Base-by-base conservation (phyloP, 2,888 invertebrate genomes). In the Drepanosiphum platanoidis region DNA sequence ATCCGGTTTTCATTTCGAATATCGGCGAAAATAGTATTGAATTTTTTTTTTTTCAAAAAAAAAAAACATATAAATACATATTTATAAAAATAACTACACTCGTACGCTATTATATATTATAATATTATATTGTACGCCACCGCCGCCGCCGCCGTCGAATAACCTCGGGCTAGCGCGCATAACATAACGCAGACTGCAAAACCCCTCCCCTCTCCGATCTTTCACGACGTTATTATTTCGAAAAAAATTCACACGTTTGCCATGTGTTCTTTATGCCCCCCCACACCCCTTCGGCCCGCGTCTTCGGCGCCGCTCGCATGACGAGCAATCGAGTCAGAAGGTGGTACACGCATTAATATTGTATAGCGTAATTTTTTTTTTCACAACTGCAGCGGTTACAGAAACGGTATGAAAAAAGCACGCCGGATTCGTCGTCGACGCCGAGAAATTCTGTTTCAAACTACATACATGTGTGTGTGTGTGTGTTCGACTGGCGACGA, bases 241-340 rank as follows among this genome's bases (percentile, higher is more conserved):
- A 77, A 18, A 77, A 18, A 77, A 18, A 77, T 39, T 39, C 61
- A 27, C 61, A 39, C 61, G 36, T 61, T 61, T 61, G 18, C 77
- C 39, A 13, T 75, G n/a, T 18, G 34, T 9, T 61, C 61, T n/a
- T 22, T 61, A 61, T 8, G 22, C 58, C 22, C 27, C 8, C 61
- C 9, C 9, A 2, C 13, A n/a, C 61, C 61, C 2, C 18, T 9
- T 3, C 13, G 13, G 22, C n/a, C 15, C 22, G 58, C 39, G 22
- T 46, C 27, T 1, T 3, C 15, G 13, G 11, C 15, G 46, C 46
- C 22, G 61, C n/a, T 61, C 61, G 61, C n/a, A 61, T 27, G n/a
- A 58, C 18, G n/a, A 58, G n/a, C 27, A 9, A 61, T 61, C 27
- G 61, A 61, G 22, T 22, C 22, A 5, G 27, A 5, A 27, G n/a